Base-by-base conservation (phyloP, 2,113 vertebrate genomes). In the Elephas maximus region DNA sequence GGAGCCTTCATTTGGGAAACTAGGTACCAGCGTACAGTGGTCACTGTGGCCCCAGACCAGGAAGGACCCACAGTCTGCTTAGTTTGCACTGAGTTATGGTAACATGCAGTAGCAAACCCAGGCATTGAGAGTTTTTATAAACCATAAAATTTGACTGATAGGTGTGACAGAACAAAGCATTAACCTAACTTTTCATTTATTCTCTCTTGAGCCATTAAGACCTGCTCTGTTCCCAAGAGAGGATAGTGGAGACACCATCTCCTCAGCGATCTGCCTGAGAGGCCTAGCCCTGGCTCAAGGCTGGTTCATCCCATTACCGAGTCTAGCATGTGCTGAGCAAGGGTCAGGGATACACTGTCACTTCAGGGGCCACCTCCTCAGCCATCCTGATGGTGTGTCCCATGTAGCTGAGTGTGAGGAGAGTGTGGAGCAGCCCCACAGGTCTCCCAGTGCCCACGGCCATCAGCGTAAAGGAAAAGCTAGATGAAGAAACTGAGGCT, bases 41-140 rank as follows among this genome's bases (percentile, higher is more conserved):
- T 57, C 67, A 63, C n/a, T 62, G 1, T 18, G 48, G 45, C 67
- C 81, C 63, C 24, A 73, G 79, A 63, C 60, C 82, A 28, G 71
- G 44, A 89, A 94, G 82, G 90, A 71, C 62, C 73, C n/a, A 17
- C 8, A 26, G 23, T 67, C 94, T 91, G 18, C 48, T 0, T 0
- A 33, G 93, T 89, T 79, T 93, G 80, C 7, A 8, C 88, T 95
- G 85, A 69, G 77, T 90, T 20, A 9, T 33, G 88, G 76, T 71
- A 23, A 76, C 0, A 0, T 4, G 4, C 30, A 4, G 44, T 41
- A 79, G 37, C 11, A 79, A 90, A 60, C 26, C 30, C 21, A 6
- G 67, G 24, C 73, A 15, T 15, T 23, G 24, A 2, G 4, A 7
- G 62, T 60, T 60, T 89, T 37, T n/a, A 3, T 88, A 21, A 28